phyloP scores from a whole-genome alignment of 2,888 invertebrate species.

The Machimus rusticus region DNA sequence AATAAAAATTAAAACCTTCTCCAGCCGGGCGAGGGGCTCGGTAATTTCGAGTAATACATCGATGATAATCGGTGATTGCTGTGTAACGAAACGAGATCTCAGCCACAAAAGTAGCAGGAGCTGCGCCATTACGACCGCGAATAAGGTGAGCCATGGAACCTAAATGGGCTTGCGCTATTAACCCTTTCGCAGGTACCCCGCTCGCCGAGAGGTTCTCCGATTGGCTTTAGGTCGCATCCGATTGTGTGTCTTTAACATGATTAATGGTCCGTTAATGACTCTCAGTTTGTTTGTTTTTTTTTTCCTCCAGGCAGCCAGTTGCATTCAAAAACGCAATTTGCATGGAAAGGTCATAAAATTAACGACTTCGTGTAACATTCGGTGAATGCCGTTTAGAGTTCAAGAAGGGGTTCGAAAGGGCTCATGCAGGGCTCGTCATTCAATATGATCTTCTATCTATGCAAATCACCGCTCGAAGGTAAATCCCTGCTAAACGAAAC shows the following conservation, averaged over 20 bases:
- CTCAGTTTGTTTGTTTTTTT: slow-evolving; percentile 43
- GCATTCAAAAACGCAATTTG: slow-evolving; percentile 43
- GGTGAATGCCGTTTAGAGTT: slow-evolving; percentile 42
- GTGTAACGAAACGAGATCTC: neutral
- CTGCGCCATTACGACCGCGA: neutral
- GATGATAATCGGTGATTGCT: slow-evolving; percentile 34
- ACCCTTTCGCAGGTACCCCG: slow-evolving; percentile 9
- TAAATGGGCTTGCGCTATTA: neutral
- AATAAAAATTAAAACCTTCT: slow-evolving; percentile 34
- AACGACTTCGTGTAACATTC: slow-evolving; percentile 46
- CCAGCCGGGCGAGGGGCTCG: neutral
- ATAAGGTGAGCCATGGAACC: neutral
- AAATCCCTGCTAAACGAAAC: neutral
- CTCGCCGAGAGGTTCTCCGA: neutral
- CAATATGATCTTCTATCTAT: slow-evolving; percentile 24
- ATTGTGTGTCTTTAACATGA: slow-evolving; percentile 40
- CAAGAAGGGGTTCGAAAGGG: slow-evolving; percentile 41
- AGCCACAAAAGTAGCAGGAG: neutral
- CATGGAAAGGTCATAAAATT: slow-evolving; percentile 48
- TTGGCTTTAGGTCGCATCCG: neutral
- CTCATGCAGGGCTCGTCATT: slow-evolving; percentile 13
- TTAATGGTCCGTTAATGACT: slow-evolving; percentile 47
- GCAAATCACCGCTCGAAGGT: slow-evolving; percentile 15
- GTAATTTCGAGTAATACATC: slow-evolving; percentile 24
- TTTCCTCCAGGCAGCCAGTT: neutral